These are phyloP conservation scores for Nesidiocoris tenuis DNA, from an alignment of 2,888 invertebrate genomes.

Conservation along the genomic window DNA sequence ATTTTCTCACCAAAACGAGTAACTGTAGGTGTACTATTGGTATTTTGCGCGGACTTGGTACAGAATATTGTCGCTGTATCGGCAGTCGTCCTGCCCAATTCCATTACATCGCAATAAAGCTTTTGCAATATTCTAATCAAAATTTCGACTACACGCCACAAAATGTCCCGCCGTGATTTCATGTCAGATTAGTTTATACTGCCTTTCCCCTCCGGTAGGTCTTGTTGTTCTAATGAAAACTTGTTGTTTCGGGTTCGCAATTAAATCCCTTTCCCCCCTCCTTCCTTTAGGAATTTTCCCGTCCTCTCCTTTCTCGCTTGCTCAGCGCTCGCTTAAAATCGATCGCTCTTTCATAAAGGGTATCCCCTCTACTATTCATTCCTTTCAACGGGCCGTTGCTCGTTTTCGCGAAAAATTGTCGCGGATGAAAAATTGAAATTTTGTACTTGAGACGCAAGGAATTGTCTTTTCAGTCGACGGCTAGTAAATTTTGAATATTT, in stretches of 20 bases:
- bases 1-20: too few species aligned
- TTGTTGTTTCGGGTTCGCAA: slow-evolving; percentile 12
- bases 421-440: too few species aligned
- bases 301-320: background rate
- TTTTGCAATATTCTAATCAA: too few species aligned
- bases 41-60: too few species aligned
- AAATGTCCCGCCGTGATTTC: background rate
- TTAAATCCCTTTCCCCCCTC: slow-evolving; percentile 3
- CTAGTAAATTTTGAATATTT: too few species aligned
- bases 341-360: slow-evolving; percentile 30
- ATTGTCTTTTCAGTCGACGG: too few species aligned
- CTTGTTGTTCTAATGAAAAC: background rate
- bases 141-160: background rate
- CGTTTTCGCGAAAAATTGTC: background rate
- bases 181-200: background rate
- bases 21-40: too few species aligned
- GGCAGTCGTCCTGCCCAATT: too few species aligned
- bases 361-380: background rate
- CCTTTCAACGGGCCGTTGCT: background rate
- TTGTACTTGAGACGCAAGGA: too few species aligned
- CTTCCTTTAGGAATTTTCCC: background rate
- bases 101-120: too few species aligned
- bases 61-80: too few species aligned
- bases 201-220: background rate
- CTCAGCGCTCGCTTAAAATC: slow-evolving; percentile 4